A percentile compares a stretch with the other conserved stretches of the same genome.
phyloP scores from a whole-genome alignment of 2,113 vertebrate genomes.

The Cinclus mexicanus region DNA sequence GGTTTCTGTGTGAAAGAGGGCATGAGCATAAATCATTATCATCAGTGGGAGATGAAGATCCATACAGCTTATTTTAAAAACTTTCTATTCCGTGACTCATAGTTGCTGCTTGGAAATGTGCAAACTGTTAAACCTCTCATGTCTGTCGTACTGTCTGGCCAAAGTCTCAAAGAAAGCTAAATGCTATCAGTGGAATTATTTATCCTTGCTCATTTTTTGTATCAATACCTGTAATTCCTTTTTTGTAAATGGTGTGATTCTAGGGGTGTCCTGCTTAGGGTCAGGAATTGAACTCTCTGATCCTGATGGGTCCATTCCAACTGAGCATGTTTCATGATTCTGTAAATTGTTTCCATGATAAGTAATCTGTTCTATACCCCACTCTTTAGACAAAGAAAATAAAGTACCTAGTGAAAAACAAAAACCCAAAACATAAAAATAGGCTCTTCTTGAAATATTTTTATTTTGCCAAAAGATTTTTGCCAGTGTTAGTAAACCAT shows the following conservation, averaged over 20 bases:
- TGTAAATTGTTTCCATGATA: background rate
- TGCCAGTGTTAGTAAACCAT: background rate
- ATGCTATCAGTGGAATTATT: background rate
- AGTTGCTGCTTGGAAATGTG: background rate
- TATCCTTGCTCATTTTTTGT: background rate
- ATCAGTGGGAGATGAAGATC: background rate
- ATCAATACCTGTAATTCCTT: background rate
- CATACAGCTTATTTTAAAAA: background rate
- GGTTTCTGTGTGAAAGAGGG: background rate
- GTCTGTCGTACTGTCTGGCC: background rate
- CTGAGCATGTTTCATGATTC: background rate
- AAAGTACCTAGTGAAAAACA: background rate
- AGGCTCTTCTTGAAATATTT: background rate
- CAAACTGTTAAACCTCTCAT: background rate
- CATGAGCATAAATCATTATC: background rate
- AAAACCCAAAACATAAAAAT: accelerated
- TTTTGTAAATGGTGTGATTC: background rate
- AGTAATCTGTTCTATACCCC: background rate
- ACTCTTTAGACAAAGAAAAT: background rate
- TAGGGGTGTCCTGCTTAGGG: background rate
- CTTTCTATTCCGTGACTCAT: background rate
- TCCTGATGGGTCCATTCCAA: background rate
- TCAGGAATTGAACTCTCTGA: background rate
- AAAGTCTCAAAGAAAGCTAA: background rate
- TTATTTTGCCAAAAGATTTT: slow-evolving; percentile 6